Conservation (phyloP, 1,140 invertebrate genomes). For the Leguminivora glycinivorella region DNA sequence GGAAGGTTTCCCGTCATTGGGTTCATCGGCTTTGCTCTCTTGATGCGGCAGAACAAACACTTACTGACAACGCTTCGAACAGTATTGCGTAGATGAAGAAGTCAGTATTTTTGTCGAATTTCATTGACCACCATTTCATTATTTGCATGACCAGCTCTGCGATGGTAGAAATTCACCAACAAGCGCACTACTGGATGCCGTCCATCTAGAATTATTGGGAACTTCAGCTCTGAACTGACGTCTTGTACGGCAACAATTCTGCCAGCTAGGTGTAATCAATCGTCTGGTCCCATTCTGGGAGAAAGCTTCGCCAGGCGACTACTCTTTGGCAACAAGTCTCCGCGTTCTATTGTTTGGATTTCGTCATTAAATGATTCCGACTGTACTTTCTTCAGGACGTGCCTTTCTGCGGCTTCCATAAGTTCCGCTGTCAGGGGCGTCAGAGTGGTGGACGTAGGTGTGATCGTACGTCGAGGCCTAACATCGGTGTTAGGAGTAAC, state of each 20-base stretch:
- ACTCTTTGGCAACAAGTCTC: background rate
- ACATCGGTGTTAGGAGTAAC: background rate
- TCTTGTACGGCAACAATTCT: too few species aligned
- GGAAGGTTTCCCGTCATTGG: constrained; percentile 28
- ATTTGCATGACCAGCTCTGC: background rate
- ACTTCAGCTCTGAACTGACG: too few species aligned
- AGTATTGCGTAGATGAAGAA: background rate
- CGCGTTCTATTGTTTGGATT: background rate
- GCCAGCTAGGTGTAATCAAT: too few species aligned
- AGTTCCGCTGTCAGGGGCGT: background rate
- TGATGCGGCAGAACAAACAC: constrained; percentile 11
- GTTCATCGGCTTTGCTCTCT: background rate
- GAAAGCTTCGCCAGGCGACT: background rate
- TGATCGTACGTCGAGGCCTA: background rate
- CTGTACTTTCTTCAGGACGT: background rate
- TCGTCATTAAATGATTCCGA: background rate
- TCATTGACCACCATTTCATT: constrained; percentile 16
- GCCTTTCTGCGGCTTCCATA: constrained; percentile 16
- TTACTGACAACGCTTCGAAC: background rate
- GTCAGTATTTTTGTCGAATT: constrained; percentile 14
- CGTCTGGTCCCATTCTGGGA: background rate
- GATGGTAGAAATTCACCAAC: too few species aligned
- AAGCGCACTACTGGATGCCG: too few species aligned
- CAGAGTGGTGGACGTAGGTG: constrained; percentile 10
- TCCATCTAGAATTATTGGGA: too few species aligned